Base-by-base conservation (phyloP, 2,113 vertebrate species). In the Phaetusa simplex region DNA sequence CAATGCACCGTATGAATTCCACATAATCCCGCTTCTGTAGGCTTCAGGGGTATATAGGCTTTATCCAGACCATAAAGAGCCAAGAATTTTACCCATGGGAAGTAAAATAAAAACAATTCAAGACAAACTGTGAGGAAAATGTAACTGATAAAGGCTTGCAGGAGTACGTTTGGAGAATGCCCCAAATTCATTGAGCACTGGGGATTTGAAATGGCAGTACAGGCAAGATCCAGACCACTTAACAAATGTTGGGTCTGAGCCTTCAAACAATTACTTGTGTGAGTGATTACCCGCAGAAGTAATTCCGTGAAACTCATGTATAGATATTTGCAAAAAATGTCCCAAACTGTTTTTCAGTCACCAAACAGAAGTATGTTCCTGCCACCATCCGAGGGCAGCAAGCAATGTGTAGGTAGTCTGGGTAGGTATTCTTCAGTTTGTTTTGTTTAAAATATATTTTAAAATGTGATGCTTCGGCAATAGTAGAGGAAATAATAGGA, bases 11-110 rank as follows among this genome's bases (percentile, higher is more conserved):
- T 66, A 89, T 30, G 86, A 87, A 80, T 97, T 95, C 89, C 66
- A 82, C 62, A 93, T 96, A 95, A 95, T 94, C 81, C 38, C 6
- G 73, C 78, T 96, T 97, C 89, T 93, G n/a, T 85, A 77, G 82
- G 84, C 24, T 94, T 95, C 62, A 65, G 81, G 88, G 56, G 5
- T 64, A 70, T 26, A 24, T 9, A 82, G 86, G 74, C 66, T 91
- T 91, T 91, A 88, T 76, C 49, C 94, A 89, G 65, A 81, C 61
- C 66, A 59, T 26, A 69, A 65, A 94, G 45, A 76, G 80, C 24
- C 73, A 85, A 91, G 73, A 94, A 85, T 95, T 95, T 95, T 91
- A 89, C 91, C 78, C 94, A 94, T 85, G 89, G 96, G 94, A 91
- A 97, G 83, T 53, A 47, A 95, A 97, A 94, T 64, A 73, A 95